Conservation (phyloP, 1,140 invertebrate species). For the Euura lappo region DNA sequence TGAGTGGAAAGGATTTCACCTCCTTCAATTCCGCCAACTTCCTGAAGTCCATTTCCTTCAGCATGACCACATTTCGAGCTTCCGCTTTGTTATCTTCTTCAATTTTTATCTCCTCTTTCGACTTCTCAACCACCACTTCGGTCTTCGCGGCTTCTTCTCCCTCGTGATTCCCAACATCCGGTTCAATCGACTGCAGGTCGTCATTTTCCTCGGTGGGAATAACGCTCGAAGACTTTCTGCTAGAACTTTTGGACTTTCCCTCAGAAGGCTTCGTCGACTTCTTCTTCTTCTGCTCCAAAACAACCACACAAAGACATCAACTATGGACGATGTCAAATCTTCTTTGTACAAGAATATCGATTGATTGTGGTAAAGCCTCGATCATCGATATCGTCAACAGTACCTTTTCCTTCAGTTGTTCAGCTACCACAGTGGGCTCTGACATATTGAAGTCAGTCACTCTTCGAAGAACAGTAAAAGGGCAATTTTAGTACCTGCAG, state of each 20-base stretch:
- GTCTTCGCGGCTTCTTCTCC: background rate
- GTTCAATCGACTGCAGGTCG: background rate
- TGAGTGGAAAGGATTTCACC: background rate
- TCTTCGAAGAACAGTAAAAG: background rate
- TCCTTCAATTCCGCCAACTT: constrained; percentile 20
- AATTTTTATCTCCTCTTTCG: background rate
- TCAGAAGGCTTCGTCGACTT: background rate
- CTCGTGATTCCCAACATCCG: background rate
- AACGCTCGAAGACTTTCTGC: constrained; percentile 6
- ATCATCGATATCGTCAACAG: background rate
- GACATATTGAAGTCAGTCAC: background rate
- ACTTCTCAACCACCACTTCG: background rate
- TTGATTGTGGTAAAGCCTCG: background rate
- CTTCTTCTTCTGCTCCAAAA: background rate
- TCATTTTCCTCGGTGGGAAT: background rate
- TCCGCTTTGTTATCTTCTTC: background rate
- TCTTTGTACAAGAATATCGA: background rate
- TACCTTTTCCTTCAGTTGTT: background rate
- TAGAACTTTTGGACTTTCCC: constrained; percentile 4
- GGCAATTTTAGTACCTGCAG: background rate
- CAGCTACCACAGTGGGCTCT: background rate
- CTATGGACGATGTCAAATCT: too few species aligned
- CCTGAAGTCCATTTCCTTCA: constrained; percentile 6
- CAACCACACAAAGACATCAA: background rate
- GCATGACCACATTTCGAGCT: background rate